Percentiles rank a stretch among this genome's conserved stretches.
phyloP scores from a whole-genome alignment of 2,797 vertebrate species.

The Telmatherina bonti region DNA sequence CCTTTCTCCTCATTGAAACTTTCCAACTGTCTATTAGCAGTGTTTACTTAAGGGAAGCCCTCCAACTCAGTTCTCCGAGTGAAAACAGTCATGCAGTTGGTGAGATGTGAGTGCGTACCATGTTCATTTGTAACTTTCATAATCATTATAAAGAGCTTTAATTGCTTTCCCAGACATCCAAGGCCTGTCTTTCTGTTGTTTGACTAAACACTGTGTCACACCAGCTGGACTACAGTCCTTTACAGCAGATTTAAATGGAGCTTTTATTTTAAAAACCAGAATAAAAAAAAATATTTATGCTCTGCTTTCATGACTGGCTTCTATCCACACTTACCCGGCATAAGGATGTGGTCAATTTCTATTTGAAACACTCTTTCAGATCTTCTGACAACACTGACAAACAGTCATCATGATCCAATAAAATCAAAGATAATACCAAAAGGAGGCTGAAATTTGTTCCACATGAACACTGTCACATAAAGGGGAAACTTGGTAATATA shows the following conservation, averaged over 20 bases:
- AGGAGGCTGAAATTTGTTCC: conserved; percentile 72
- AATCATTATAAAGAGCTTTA: conserved; percentile 45
- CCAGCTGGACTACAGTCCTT: background rate
- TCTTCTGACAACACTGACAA: conserved; percentile 40
- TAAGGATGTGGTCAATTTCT: conserved; percentile 48
- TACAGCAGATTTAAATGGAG: background rate
- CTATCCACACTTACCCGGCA: background rate
- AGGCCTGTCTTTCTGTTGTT: conserved; percentile 5
- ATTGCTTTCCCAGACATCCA: conserved; percentile 36
- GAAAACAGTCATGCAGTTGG: conserved; percentile 39
- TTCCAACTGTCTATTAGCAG: conserved; percentile 65
- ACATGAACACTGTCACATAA: conserved; percentile 65
- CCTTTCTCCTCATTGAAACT: conserved; percentile 66
- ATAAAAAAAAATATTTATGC: background rate
- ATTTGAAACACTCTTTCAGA: conserved; percentile 41
- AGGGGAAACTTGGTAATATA: conserved; percentile 64
- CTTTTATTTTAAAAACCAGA: background rate
- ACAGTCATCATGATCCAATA: conserved; percentile 53
- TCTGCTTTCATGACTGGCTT: background rate
- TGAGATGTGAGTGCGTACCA: conserved; percentile 33
- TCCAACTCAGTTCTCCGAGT: conserved; percentile 26
- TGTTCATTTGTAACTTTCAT: conserved; percentile 47
- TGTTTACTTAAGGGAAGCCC: conserved; percentile 40
- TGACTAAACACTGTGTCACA: conserved; percentile 15
- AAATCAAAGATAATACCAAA: conserved; percentile 72